Evolutionary conservation across 2,888 invertebrate species (phyloP).

Genomic region (Tubulanus polymorphus): DNA sequence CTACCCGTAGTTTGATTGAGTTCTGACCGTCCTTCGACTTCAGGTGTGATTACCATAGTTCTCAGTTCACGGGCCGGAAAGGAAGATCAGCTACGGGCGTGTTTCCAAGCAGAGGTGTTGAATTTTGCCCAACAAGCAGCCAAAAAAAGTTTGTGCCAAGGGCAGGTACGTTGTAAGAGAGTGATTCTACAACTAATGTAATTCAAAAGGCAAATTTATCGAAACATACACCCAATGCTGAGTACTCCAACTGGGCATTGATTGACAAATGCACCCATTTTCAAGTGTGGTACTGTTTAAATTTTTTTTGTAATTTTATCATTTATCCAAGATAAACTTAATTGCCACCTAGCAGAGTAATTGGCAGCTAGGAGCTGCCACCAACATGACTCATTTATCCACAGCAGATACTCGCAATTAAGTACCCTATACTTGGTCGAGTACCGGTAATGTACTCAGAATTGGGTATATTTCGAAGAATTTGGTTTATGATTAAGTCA

Average conservation of each 20-base stretch:
- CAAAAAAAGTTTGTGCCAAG: slow-evolving; percentile 5
- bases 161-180: neutral
- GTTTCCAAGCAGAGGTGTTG: slow-evolving; percentile 66
- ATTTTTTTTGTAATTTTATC: no score
- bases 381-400: no score
- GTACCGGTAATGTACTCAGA: no score
- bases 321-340: no score
- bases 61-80: slow-evolving; percentile 58
- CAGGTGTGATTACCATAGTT: slow-evolving; percentile 58
- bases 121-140: slow-evolving; percentile 52
- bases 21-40: no score
- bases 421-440: no score
- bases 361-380: no score
- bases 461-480: no score
- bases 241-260: neutral
- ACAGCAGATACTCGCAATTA: no score
- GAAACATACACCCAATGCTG: neutral
- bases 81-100: slow-evolving; percentile 64
- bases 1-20: no score
- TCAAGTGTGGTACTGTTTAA: neutral
- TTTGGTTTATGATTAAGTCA: no score
- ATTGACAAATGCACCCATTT: neutral
- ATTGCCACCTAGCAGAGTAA: no score
- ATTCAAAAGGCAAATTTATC: neutral
- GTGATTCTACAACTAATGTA: neutral